Evolutionary conservation across 2,888 invertebrate genomes (phyloP), one percentile per base, ranked within the genome.

Genomic region (Melanophora roralis): DNA sequence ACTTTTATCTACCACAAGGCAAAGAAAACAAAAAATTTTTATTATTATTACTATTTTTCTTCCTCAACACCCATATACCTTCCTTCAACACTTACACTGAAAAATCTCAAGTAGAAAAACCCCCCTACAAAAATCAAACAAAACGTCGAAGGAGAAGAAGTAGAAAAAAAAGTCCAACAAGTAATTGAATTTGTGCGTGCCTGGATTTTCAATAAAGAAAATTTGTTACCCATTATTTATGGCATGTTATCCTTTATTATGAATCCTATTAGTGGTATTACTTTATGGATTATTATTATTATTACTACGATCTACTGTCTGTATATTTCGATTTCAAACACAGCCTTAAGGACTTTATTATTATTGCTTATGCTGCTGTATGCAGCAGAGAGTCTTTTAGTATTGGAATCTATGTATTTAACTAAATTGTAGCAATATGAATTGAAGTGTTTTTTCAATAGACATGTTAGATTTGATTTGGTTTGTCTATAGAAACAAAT

Each of bases 121-220:
- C 16, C 12, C 53, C 14, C 27, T 12, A 9, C 71, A 72, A 67
- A 72, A 65, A 62, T 4, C 71, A 43, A 43, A 59, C 27, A 64
- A 16, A 51, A 9, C 38, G 59, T 27, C 53, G 21, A 21, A n/a
- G 34, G 38, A 27, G 19, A 27, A 62, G 38, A 5, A 57, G 57
- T 8, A 11, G 59, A 32, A 36, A 43, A 62, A 71, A 82, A 83
- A 84, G 83, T 84, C 85, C 86, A 86, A 86, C 86, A 86, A 85
- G 86, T 86, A 86, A 86, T 86, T 86, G 86, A 86, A 85, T 85
- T 82, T 82, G 82, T 83, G 85, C 86, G 86, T 86, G 86, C 84
- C 81, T 81, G 81, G 85, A 85, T 85, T 86, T 85, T 82, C 81
- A 84, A 85, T 84, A 77, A 80, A 80, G 80, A 80, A 76, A 80